Base-by-base conservation (phyloP, 2,113 vertebrate species). In the Pantherophis guttatus region DNA sequence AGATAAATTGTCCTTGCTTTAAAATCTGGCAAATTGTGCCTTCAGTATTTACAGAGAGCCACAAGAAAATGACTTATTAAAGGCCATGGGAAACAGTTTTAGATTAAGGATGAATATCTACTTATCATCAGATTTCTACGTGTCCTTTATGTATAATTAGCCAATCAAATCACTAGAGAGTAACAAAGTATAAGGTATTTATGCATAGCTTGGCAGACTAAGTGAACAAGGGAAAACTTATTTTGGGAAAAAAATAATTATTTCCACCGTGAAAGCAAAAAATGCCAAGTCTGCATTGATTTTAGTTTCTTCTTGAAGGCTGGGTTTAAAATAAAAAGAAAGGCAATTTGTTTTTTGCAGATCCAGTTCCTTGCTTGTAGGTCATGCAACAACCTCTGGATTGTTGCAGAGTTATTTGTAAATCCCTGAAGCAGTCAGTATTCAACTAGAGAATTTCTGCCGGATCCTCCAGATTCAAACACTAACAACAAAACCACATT, bases 271-370 rank as follows among this genome's bases (percentile, higher is more conserved):
- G 50, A 81, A 57, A 85, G 29, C 21, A 58, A 89, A 48, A 59
- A 44, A 62, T 13, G 7, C 24, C 39, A 85, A 85, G 10, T 75
- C 3, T 5, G 26, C 39, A 10, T 24, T 62, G 44, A 86, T 62
- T 86, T 85, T 59, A 39, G 6, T 62, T 54, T 86, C 44, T n/a
- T 1, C 21, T 39, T 52, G 26, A 55, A 70, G 48, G 62, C 62
- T 23, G 48, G 12, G 13, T 65, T 93, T 54, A 44, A 88, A 62
- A 53, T 23, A 29, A 81, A 89, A 89, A 81, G n/a, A 44, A 58
- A 70, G n/a, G 65, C 44, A 44, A 94, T 98, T 96, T 86, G 98
- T 98, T 92, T 91, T n/a, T 93, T 94, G 85, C 81, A 87, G 86
- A 94, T 95, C 97, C 96, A 97, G 19, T 91, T 95, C 9, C 91